Evolutionary conservation across 2,113 vertebrate genomes (phyloP), one percentile per base, ranked within the genome.

Genomic region (Myotis lucifugus): DNA sequence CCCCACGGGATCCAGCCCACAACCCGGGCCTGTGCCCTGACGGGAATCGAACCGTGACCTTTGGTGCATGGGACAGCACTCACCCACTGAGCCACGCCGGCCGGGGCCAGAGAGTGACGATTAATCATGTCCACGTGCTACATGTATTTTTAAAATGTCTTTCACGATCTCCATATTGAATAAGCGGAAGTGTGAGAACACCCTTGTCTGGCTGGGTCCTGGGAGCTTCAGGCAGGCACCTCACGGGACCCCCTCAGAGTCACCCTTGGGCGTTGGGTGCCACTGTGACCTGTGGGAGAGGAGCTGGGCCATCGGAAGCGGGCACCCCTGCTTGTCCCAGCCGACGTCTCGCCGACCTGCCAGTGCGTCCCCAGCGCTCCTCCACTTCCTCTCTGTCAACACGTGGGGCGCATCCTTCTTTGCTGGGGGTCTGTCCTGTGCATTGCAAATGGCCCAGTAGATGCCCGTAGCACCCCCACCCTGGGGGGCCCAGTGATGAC

Each of bases 161-260:
- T 4, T 25, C 40, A 18, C 25, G 5, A 1, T 27, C 66, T 25
- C 19, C 0, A 2, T 6, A 1, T 8, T 4, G 13, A 27, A 0
- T 5, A 2, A n/a, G 42, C 0, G 0, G 25, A 15, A 1, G 32
- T 8, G 37, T 12, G 64, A 9, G 1, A 4, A 0, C 23, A 37
- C 9, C 0, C 64, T 17, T 5, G n/a, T 54, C 59, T 0, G 0
- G n/a, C 15, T 0, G 5, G 56, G n/a, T 5, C 37, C 37, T 0
- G 42, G n/a, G 37, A 8, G 56, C 40, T 2, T 12, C 21, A 8
- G 0, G n/a, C 12, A 18, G 25, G n/a, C 29, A 2, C 19, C 12
- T 17, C 5, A 2, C 0, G 2, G 29, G 61, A 18, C 59, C 40
- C 32, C 27, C 12, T 32, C 52, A 7, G 40, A 52, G 46, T 88